phyloP scores from a whole-genome alignment of 2,797 vertebrate genomes.

The Lepus oiostolus region DNA sequence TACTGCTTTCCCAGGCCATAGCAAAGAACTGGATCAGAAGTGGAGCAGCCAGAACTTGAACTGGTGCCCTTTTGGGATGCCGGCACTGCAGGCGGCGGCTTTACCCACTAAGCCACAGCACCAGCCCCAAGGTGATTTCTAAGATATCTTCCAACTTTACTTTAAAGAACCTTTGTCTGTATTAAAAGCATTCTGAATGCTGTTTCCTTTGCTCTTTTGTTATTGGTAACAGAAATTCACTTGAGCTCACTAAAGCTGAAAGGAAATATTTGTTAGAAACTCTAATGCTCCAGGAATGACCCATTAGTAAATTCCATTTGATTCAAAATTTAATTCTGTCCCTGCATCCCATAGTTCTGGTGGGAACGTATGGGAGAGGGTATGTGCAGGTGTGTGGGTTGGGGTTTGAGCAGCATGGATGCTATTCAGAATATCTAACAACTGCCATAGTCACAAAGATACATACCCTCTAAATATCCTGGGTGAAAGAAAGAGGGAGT shows the following conservation, averaged over 20 bases:
- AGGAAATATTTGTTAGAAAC: not conserved
- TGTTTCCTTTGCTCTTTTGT: not conserved
- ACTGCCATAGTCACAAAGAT: not conserved
- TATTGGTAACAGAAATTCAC: not conserved
- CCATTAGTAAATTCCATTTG: not conserved
- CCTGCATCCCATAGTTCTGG: not conserved
- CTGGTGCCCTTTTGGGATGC: too few species aligned
- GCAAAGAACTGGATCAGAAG: too few species aligned
- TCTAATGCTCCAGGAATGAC: not conserved
- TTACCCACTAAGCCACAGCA: too few species aligned
- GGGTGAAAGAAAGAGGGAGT: not conserved
- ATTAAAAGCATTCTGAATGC: constrained; percentile 10
- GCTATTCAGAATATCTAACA: not conserved
- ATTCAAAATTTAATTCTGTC: not conserved
- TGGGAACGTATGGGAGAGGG: not conserved
- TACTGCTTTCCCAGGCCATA: too few species aligned
- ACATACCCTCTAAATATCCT: not conserved
- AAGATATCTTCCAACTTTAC: not conserved
- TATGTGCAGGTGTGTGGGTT: not conserved
- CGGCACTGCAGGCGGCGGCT: too few species aligned
- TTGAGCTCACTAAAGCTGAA: not conserved
- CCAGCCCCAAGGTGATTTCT: not conserved
- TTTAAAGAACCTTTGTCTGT: not conserved
- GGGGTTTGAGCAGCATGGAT: not conserved
- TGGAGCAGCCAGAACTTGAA: too few species aligned